phyloP scores from a whole-genome alignment of 2,113 vertebrate genomes.

The Cinclus mexicanus region DNA sequence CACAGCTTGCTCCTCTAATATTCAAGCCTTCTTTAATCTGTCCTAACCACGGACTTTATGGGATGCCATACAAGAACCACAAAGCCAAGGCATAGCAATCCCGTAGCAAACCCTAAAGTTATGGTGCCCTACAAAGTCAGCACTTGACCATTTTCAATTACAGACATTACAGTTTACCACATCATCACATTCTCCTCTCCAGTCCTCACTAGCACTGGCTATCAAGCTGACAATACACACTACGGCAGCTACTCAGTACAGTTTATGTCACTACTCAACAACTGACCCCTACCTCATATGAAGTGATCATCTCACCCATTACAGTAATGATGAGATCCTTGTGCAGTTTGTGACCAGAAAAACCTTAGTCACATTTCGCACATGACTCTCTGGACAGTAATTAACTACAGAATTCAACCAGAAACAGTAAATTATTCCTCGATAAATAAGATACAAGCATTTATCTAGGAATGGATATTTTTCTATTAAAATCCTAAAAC shows the following conservation, averaged over 20 bases:
- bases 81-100: neutral
- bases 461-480: neutral
- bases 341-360: neutral
- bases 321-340: neutral
- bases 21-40: neutral
- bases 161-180: neutral
- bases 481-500: neutral
- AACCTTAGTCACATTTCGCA: neutral
- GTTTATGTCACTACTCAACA: neutral
- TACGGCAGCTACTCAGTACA: neutral
- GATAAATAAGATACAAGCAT: neutral
- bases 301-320: neutral
- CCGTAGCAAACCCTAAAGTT: neutral
- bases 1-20: neutral
- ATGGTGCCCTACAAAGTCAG: neutral
- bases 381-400: neutral
- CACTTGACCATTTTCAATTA: neutral
- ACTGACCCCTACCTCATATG: neutral
- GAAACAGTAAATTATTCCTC: neutral
- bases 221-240: neutral
- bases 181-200: neutral
- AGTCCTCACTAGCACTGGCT: neutral
- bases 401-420: neutral
- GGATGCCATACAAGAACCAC: neutral
- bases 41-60: neutral